Evolutionary conservation across 2,888 invertebrate genomes (phyloP).

Genomic region (Synergus japonicus): DNA sequence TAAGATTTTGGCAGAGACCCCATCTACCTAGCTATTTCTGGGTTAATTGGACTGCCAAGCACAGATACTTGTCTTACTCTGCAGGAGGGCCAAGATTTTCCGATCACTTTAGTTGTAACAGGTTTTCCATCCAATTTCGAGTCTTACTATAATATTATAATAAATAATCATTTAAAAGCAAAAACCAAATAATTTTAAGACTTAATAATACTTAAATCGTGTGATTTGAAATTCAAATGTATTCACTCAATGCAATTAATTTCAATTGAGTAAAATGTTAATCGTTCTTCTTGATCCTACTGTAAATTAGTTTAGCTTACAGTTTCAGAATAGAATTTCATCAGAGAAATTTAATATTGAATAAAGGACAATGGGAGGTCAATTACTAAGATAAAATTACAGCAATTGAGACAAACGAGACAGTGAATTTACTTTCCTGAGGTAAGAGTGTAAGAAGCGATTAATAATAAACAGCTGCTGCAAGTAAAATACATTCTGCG

Average conservation of each 20-base stretch:
- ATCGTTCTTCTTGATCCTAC: background rate
- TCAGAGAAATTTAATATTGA: background rate
- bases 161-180: too few species aligned
- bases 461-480: slow-evolving; percentile 4
- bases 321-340: background rate
- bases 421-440: background rate
- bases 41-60: slow-evolving; percentile 55
- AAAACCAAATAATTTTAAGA: too few species aligned
- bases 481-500: background rate
- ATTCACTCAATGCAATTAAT: background rate
- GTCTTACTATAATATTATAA: background rate
- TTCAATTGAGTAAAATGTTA: background rate
- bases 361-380: background rate
- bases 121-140: background rate
- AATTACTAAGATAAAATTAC: background rate
- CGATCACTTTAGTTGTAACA: background rate
- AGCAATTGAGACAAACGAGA: background rate
- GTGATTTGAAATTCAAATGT: background rate
- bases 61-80: slow-evolving; percentile 47
- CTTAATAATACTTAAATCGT: background rate
- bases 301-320: background rate
- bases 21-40: slow-evolving; percentile 10
- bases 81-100: background rate
- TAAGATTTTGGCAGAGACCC: slow-evolving; percentile 47
- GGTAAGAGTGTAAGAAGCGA: background rate